Evolutionary conservation across 2,797 vertebrate genomes (phyloP).

Genomic region (Spatula clypeata): DNA sequence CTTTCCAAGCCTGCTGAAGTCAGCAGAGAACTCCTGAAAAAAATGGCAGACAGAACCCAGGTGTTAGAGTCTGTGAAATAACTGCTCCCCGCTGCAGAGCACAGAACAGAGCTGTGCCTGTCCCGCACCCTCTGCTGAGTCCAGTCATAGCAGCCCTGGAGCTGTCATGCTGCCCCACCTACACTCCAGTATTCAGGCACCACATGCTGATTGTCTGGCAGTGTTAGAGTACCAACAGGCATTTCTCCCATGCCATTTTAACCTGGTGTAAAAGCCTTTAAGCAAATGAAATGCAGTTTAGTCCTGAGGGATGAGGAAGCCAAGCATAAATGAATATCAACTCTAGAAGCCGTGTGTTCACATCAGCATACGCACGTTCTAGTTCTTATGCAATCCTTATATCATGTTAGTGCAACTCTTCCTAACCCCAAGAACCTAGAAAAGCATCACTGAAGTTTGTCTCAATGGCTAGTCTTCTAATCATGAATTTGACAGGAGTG

Average conservation of each 20-base stretch:
- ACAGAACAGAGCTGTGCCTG: neutral
- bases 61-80: neutral
- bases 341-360: neutral
- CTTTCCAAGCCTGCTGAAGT: conserved; percentile 85
- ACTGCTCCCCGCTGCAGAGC: neutral
- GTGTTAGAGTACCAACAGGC: neutral
- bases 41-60: neutral
- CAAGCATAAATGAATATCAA: neutral
- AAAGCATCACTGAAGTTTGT: neutral
- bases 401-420: neutral
- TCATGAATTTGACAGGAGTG: neutral
- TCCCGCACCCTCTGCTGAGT: neutral
- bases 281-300: neutral
- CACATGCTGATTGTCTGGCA: neutral
- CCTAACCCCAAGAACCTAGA: neutral
- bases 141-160: rapidly evolving
- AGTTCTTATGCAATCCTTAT: neutral
- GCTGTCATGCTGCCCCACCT: neutral
- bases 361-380: neutral
- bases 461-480: neutral
- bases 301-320: neutral
- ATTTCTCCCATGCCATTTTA: no score
- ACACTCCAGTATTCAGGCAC: neutral
- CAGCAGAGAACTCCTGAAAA: conserved; percentile 85
- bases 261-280: neutral